Evolutionary conservation across 2,888 invertebrate species (phyloP).

Genomic region (Sesamia inferens): DNA sequence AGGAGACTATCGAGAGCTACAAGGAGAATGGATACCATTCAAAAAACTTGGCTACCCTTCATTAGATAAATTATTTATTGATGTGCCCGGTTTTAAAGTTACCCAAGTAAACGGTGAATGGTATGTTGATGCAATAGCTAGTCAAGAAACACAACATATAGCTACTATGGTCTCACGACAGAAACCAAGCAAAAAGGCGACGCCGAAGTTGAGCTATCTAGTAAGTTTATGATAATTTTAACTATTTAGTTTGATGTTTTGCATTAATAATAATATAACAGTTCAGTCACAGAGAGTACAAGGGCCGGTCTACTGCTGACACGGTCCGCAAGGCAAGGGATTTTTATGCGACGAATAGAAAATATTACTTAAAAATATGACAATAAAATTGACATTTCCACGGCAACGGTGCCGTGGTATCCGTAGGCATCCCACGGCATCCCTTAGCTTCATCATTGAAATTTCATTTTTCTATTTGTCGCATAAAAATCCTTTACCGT

Average conservation of each 20-base stretch:
- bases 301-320: too few species aligned
- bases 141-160: slow-evolving; percentile 91
- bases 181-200: slow-evolving; percentile 82
- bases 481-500: too few species aligned
- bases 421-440: too few species aligned
- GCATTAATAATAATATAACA: slow-evolving; percentile 1
- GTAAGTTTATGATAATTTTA: slow-evolving; percentile 69
- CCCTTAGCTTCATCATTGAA: too few species aligned
- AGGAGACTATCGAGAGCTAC: slow-evolving; percentile 91
- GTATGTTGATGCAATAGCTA: slow-evolving; percentile 89
- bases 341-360: too few species aligned
- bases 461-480: too few species aligned
- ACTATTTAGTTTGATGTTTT: not conserved
- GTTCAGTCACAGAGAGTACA: not conserved
- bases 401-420: too few species aligned
- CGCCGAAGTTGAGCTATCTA: slow-evolving; percentile 76
- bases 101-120: slow-evolving; percentile 88
- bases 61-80: slow-evolving; percentile 90
- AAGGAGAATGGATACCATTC: slow-evolving; percentile 91
- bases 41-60: slow-evolving; percentile 89
- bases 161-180: slow-evolving; percentile 87
- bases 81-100: slow-evolving; percentile 90
- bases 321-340: too few species aligned
- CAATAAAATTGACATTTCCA: too few species aligned
- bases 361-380: too few species aligned